These are phyloP conservation scores for Scleropages formosus DNA, from an alignment of 2,797 vertebrate genomes.

Conservation along the genomic window DNA sequence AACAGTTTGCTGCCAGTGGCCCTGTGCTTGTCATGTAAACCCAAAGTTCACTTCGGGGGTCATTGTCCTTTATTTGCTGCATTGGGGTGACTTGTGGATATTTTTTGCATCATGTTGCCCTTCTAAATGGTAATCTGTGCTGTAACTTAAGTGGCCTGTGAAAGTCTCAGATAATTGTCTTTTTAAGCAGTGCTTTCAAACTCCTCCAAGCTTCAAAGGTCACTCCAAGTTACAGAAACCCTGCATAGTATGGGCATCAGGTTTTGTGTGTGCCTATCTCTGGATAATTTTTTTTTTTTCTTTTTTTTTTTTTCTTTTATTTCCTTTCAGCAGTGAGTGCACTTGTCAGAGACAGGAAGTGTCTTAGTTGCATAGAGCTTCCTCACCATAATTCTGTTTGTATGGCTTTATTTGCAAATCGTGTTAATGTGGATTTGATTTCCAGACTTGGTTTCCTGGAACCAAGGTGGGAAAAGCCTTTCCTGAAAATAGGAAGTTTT, in stretches of 20 bases:
- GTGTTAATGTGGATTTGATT: conserved; percentile 11
- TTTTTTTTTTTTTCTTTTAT: neutral
- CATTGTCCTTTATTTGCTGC: no score
- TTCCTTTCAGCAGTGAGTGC: neutral
- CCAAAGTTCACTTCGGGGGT: neutral
- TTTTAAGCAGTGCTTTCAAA: neutral
- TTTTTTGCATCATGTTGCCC: neutral
- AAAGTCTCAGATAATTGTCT: no score
- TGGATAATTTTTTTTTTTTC: neutral
- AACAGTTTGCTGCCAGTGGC: neutral
- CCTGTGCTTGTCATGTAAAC: neutral
- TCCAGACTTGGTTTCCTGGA: neutral
- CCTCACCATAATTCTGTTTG: neutral
- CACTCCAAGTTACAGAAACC: neutral
- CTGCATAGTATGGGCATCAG: neutral
- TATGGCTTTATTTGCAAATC: neutral
- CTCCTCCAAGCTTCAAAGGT: no score
- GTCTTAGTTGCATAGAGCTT: neutral
- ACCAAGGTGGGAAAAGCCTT: neutral
- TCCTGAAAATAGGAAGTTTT: conserved; percentile 3
- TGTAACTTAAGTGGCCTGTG: no score
- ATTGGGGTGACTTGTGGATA: neutral
- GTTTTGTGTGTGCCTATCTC: no score
- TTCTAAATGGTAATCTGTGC: neutral
- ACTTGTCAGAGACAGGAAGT: conserved; percentile 11